phyloP scores from a whole-genome alignment of 1,140 invertebrate species.

The Pachypeltis micranthus region DNA sequence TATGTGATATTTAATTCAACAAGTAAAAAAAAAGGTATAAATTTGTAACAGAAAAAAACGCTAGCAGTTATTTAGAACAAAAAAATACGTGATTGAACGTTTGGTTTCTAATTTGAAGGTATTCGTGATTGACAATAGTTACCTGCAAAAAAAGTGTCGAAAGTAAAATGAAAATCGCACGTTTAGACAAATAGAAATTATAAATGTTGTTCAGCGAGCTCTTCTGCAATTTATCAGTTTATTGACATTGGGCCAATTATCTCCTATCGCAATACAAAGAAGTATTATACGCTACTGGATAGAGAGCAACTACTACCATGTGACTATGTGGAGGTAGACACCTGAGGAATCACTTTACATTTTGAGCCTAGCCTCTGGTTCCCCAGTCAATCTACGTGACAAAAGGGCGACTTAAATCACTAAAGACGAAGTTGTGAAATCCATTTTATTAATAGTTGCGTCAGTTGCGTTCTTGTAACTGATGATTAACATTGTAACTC shows the following conservation, averaged over 20 bases:
- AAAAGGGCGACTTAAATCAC: no score
- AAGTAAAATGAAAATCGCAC: background rate
- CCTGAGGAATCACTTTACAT: no score
- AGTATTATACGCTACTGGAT: background rate
- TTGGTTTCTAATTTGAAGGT: background rate
- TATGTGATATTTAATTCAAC: no score
- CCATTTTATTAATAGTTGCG: no score
- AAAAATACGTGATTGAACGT: background rate
- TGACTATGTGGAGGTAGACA: no score
- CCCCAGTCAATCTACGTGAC: no score
- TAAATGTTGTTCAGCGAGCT: background rate
- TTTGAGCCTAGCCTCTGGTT: no score
- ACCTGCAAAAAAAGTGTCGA: conserved; percentile 2
- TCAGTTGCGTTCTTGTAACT: no score
- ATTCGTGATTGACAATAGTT: conserved; percentile 16
- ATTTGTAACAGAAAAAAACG: background rate
- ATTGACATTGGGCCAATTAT: background rate
- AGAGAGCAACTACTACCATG: background rate
- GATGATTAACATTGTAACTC: no score
- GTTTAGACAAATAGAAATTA: background rate
- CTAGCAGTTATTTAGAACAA: background rate
- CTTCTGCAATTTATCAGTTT: background rate
- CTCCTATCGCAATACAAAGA: background rate
- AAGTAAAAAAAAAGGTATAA: conserved; percentile 3
- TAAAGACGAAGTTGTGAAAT: no score